A percentile compares a stretch with the other conserved stretches of the same genome.
Conservation (phyloP, 2,113 vertebrate genomes). For the Hepsetus odoe region DNA sequence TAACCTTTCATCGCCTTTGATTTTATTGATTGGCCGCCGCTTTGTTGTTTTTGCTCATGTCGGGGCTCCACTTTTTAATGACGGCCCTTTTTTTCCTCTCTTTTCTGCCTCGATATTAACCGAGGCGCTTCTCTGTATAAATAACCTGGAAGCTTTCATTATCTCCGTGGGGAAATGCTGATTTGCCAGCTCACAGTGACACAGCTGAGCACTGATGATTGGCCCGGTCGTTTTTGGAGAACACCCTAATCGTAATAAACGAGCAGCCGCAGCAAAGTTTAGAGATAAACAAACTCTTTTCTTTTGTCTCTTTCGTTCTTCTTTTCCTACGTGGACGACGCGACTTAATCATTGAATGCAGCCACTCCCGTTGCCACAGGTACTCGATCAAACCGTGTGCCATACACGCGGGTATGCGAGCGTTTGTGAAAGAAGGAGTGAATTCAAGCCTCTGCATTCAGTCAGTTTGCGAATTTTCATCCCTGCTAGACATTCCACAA, state of each 20-base stretch:
- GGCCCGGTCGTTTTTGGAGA: neutral
- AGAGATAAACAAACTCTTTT: neutral
- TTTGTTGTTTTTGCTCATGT: neutral
- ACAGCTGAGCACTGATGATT: neutral
- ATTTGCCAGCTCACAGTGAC: slow-evolving; percentile 3
- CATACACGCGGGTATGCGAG: too few relatives aligned
- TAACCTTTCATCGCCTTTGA: slow-evolving; percentile 44
- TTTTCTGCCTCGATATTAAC: neutral
- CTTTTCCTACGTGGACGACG: too few relatives aligned
- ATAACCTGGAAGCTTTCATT: slow-evolving; percentile 21
- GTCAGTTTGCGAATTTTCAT: too few relatives aligned
- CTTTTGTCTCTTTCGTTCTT: neutral
- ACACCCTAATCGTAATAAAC: slow-evolving; percentile 20
- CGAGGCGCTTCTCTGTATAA: neutral
- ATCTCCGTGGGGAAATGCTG: neutral
- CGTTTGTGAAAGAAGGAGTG: too few relatives aligned
- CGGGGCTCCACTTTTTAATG: slow-evolving; percentile 1
- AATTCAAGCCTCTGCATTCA: too few relatives aligned
- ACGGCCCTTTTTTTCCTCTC: neutral
- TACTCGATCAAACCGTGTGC: too few relatives aligned
- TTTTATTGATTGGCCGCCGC: slow-evolving; percentile 27
- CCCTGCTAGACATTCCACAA: too few relatives aligned
- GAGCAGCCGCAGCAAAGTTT: neutral
- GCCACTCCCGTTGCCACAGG: too few relatives aligned
- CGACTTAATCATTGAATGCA: too few relatives aligned